Evolutionary conservation across 2,888 invertebrate species (phyloP).

Genomic region (Crepidodera aurea): DNA sequence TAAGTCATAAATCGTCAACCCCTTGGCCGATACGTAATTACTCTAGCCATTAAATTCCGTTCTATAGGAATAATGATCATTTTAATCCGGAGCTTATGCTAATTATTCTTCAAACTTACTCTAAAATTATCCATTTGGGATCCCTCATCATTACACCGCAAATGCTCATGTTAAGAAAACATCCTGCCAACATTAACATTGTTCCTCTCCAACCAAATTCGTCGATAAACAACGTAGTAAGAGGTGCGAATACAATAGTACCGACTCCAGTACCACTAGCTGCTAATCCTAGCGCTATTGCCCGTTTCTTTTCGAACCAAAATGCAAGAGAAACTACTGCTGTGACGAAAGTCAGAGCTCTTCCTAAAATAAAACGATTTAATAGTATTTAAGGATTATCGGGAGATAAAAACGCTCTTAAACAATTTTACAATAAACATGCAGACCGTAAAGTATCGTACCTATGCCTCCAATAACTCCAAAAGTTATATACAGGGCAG

Average conservation of each 20-base stretch:
- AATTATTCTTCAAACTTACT: conserved; percentile 49
- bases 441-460: too few species aligned
- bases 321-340: conserved; percentile 92
- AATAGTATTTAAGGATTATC: too few species aligned
- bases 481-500: conserved; percentile 84
- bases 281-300: conserved; percentile 85
- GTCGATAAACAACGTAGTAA: conserved; percentile 80
- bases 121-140: conserved; percentile 82
- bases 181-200: conserved; percentile 80
- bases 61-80: too few species aligned
- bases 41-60: too few species aligned
- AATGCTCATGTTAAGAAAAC: conserved; percentile 83
- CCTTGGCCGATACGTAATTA: too few species aligned
- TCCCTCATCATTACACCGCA: conserved; percentile 89
- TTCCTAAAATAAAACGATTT: conserved; percentile 61
- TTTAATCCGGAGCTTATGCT: too few species aligned
- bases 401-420: too few species aligned
- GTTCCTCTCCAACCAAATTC: conserved; percentile 87
- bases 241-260: conserved; percentile 87
- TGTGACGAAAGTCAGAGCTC: conserved; percentile 87
- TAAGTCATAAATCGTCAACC: too few species aligned
- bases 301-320: conserved; percentile 89
- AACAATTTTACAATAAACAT: too few species aligned
- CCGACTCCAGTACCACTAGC: conserved; percentile 91
- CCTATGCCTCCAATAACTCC: conserved; percentile 84